Percentiles rank a stretch among this genome's conserved stretches.
phyloP scores from a whole-genome alignment of 2,113 vertebrate species.

The Sturnus vulgaris region DNA sequence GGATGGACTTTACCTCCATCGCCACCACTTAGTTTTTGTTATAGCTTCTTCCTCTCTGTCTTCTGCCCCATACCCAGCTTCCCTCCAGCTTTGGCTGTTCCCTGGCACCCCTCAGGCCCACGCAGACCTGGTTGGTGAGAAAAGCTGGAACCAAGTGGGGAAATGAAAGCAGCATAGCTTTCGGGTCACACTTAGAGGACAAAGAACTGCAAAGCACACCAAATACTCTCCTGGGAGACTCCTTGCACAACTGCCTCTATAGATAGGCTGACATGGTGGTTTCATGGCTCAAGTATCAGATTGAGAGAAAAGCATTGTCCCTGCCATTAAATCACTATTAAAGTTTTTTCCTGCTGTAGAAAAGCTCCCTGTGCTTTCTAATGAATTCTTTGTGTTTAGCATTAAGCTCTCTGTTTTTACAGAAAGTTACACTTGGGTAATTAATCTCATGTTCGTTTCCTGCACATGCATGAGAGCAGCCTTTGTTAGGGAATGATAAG shows the following conservation, averaged over 20 bases:
- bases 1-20: not conserved
- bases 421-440: conserved; percentile 44
- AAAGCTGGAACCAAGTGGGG: not conserved
- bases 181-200: not conserved
- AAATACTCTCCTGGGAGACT: not conserved
- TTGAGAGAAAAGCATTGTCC: not conserved
- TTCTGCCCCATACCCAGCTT: not conserved
- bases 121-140: not conserved
- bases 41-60: not conserved
- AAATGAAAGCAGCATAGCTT: conserved; percentile 1
- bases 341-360: not conserved
- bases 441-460: conserved; percentile 58
- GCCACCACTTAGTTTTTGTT: not conserved
- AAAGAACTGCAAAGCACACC: not conserved
- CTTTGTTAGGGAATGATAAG: conserved; percentile 70
- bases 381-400: conserved; percentile 32
- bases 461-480: conserved; percentile 41
- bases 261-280: not conserved
- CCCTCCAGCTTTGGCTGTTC: not conserved
- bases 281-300: not conserved
- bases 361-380: conserved; percentile 11
- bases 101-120: not conserved
- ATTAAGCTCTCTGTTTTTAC: conserved; percentile 42
- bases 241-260: conserved; percentile 7
- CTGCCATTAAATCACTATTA: not conserved